phyloP scores from a whole-genome alignment of 2,113 vertebrate species.

The Muntiacus reevesi region DNA sequence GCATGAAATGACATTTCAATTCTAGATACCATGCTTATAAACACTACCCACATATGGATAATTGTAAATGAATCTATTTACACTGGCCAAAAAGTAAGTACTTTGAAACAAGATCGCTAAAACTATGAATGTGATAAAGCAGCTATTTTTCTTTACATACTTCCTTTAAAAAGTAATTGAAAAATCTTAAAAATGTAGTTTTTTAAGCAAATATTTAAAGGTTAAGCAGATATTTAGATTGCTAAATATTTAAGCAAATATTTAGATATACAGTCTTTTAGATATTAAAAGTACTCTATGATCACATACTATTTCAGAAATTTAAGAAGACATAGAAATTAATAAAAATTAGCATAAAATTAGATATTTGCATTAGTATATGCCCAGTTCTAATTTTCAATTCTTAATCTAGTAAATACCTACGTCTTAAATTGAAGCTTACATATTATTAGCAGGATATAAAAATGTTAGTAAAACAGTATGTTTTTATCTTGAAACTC shows the following conservation, averaged over 20 bases:
- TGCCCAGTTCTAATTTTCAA: not conserved
- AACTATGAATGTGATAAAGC: not conserved
- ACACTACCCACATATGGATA: not conserved
- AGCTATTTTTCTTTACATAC: not conserved
- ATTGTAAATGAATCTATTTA: not conserved
- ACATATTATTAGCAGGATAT: not conserved
- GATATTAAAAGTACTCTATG: not conserved
- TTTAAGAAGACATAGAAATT: not conserved
- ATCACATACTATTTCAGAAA: not conserved
- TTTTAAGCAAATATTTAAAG: not conserved
- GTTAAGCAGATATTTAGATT: not conserved
- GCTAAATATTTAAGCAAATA: not conserved
- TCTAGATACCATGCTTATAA: not conserved
- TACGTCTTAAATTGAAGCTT: not conserved
- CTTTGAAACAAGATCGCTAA: not conserved
- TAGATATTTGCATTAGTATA: not conserved
- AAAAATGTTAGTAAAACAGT: not conserved
- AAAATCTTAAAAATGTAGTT: not conserved
- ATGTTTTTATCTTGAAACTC: not conserved
- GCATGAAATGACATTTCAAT: not conserved
- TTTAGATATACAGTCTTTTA: not conserved
- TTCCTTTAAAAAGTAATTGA: not conserved
- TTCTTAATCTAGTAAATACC: not conserved
- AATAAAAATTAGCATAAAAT: not conserved
- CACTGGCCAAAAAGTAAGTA: not conserved